A percentile compares a stretch with the other conserved stretches of the same genome.
Evolutionary conservation across 2,113 vertebrate genomes (phyloP).

Genomic region (Gobio gobio): DNA sequence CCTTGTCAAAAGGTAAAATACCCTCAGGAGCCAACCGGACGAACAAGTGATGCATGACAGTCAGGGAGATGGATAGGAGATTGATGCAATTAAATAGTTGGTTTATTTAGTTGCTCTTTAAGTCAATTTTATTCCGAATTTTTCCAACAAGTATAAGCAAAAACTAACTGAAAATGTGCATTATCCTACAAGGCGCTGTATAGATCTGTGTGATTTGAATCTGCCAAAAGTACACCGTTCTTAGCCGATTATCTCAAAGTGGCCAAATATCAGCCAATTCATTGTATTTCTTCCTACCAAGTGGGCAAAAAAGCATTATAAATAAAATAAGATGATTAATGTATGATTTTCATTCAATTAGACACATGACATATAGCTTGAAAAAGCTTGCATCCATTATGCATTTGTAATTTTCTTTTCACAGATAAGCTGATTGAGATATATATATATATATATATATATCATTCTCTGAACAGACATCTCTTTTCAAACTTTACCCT

Average conservation of each 20-base stretch:
- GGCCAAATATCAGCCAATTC: background rate
- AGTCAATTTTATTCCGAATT: background rate
- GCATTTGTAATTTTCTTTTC: background rate
- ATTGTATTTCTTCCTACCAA: background rate
- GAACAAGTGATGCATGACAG: slow-evolving; percentile 1
- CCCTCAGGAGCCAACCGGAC: slow-evolving; percentile 17
- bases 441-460: background rate
- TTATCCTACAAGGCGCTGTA: background rate
- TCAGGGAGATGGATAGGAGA: background rate
- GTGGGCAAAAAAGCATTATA: background rate
- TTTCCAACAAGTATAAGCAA: background rate
- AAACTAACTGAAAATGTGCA: background rate
- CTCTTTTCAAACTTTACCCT: slow-evolving; percentile 40
- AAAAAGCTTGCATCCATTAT: background rate
- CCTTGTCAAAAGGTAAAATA: slow-evolving; percentile 54
- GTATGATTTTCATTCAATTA: background rate
- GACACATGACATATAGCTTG: background rate
- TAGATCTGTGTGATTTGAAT: background rate
- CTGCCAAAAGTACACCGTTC: background rate
- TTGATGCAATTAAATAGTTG: slow-evolving; percentile 17
- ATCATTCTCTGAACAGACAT: background rate
- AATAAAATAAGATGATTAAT: background rate
- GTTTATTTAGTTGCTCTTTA: background rate
- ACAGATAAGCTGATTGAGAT: background rate
- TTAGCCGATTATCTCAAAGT: background rate